Percentiles rank a stretch among this genome's conserved stretches.
Evolutionary conservation across 2,888 invertebrate species (phyloP).

Genomic region (Noctua janthina): DNA sequence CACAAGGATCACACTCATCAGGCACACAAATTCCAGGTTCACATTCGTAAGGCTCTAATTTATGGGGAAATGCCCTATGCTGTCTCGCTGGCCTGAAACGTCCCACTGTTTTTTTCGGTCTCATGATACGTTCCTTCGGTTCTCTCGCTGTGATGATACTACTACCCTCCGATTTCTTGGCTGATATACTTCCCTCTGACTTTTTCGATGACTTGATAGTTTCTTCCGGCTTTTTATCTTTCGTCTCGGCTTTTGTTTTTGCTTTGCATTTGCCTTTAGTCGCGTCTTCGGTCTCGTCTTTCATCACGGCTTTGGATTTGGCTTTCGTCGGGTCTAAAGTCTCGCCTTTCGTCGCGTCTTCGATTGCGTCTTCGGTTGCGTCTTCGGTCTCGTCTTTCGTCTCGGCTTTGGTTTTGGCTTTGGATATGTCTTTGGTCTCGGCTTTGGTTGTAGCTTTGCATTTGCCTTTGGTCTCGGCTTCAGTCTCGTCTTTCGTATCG

Average conservation of each 20-base stretch:
- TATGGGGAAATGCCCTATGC: slow-evolving; percentile 35
- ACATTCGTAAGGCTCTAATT: slow-evolving; percentile 67
- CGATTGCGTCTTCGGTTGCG: neutral
- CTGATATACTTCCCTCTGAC: slow-evolving; percentile 15
- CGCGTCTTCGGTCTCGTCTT: neutral
- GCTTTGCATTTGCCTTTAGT: neutral
- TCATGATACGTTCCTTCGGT: slow-evolving; percentile 18
- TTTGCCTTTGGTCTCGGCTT: neutral
- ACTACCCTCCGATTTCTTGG: neutral
- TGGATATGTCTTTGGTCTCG: neutral
- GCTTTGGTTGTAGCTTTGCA: neutral
- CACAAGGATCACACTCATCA: slow-evolving; percentile 70
- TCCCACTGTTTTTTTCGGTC: slow-evolving; percentile 12
- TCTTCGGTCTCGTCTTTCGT: neutral
- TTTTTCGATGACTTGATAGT: slow-evolving; percentile 21
- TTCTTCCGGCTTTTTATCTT: neutral
- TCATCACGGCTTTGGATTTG: neutral
- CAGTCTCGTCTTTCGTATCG: neutral
- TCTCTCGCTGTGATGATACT: slow-evolving; percentile 29
- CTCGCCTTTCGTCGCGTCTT: neutral
- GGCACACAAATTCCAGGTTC: slow-evolving; percentile 67
- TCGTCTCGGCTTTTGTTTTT: neutral
- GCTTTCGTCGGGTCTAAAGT: neutral
- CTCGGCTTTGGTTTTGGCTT: neutral
- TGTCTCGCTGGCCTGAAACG: slow-evolving; percentile 26